Evolutionary conservation across 2,797 vertebrate genomes (phyloP).

Genomic region (Aplochiton taeniatus): DNA sequence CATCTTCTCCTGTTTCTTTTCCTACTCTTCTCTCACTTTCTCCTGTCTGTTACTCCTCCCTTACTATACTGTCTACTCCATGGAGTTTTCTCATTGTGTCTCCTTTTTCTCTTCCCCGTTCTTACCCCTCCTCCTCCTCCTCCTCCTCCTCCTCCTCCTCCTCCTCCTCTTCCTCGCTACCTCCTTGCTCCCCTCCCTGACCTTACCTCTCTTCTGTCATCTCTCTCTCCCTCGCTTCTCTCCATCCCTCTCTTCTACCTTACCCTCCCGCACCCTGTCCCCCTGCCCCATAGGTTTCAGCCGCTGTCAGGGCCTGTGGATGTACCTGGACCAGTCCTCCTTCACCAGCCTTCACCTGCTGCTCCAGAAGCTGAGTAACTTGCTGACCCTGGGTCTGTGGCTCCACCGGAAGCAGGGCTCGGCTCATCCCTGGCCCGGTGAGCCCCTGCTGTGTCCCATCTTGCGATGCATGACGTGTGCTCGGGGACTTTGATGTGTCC

Average conservation of each 20-base stretch:
- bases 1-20: not conserved
- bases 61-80: too few species aligned
- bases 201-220: too few species aligned
- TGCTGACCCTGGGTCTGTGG: slow-evolving; percentile 59
- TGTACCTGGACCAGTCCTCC: slow-evolving; percentile 60
- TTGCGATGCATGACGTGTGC: too few species aligned
- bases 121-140: too few species aligned
- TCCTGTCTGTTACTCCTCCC: too few species aligned
- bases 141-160: not conserved
- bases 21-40: not conserved
- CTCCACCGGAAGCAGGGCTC: slow-evolving; percentile 30
- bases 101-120: too few species aligned
- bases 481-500: too few species aligned
- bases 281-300: slow-evolving; percentile 48
- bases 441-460: not conserved
- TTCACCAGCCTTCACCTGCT: slow-evolving; percentile 53
- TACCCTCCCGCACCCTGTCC: not conserved
- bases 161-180: not conserved
- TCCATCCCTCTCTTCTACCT: too few species aligned
- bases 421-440: slow-evolving; percentile 46
- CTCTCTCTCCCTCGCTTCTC: not conserved
- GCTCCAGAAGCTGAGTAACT: slow-evolving; percentile 62
- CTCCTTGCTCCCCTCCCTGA: not conserved
- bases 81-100: not conserved
- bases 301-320: slow-evolving; percentile 63